phyloP scores from a whole-genome alignment of 92 coral and sea anemone species.

The Phenganax marumi region DNA sequence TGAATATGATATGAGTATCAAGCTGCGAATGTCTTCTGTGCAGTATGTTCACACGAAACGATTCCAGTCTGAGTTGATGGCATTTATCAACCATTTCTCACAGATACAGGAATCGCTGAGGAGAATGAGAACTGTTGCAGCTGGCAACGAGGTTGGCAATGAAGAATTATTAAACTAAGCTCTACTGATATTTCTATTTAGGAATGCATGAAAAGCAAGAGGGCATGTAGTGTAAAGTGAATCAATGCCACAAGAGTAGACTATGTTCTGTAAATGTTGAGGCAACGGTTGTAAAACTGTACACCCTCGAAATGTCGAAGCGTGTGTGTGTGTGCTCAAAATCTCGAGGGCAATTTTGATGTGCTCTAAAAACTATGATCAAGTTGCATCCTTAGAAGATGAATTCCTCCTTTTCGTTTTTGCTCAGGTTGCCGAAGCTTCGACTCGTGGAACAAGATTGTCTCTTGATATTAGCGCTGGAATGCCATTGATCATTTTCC shows the following conservation, averaged over 20 bases:
- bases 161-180: no score
- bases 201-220: not conserved
- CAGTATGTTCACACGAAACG: conserved; percentile 97
- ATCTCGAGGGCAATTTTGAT: not conserved
- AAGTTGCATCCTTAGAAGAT: not conserved
- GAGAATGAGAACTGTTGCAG: conserved; percentile 92
- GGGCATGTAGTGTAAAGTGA: not conserved
- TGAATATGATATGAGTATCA: conserved; percentile 80
- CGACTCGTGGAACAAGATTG: conserved; percentile 78
- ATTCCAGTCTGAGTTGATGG: conserved; percentile 94
- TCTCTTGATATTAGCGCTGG: conserved; percentile 89
- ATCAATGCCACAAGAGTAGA: no score
- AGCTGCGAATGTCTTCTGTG: conserved; percentile 90
- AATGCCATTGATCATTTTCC: conserved; percentile 84
- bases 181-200: no score
- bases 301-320: no score
- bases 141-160: conserved; percentile 76
- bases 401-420: not conserved
- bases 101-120: conserved; percentile 95
- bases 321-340: no score
- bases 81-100: conserved; percentile 81
- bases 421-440: conserved; percentile 75
- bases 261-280: not conserved
- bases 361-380: not conserved
- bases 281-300: no score